Base-by-base conservation (phyloP, 1,140 invertebrate genomes). In the Stegodyphus mimosarum region DNA sequence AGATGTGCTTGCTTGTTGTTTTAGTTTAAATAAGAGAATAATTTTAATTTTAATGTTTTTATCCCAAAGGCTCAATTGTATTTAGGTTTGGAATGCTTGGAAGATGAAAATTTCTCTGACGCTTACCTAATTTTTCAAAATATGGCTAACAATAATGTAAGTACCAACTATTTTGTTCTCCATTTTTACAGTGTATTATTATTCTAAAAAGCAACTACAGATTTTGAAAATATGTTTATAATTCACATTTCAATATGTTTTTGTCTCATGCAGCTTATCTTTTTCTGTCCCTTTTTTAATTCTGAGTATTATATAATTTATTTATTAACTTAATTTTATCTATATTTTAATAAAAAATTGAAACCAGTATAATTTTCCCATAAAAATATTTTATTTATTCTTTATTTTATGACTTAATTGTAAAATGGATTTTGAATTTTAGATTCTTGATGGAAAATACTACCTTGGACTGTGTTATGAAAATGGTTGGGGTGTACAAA, bases 381-480 rank as follows among this genome's bases (percentile, higher is more conserved):
- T 33, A 33, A 33, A 33, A 33, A 33, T 33, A 33, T 33, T 33
- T 33, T 33, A 33, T 33, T 33, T 33, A 33, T 33, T 33, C 33
- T 33, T 33, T 33, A 33, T 33, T 33, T 33, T 33, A 33, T 33
- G 33, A 33, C 33, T 33, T 33, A 33, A 33, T n/a, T 1, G 33
- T 33, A 33, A 33, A 33, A 33, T 1, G 3, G 33, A 33, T 33
- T 33, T 33, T 33, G 33, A 33, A 33, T 70, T 55, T 55, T 78
- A 90, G 90, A 88, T 89, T 84, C 69, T 87, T 7, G 89, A 90
- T 73, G 89, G 87, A 6, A 88, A 89, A 86, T 90, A 89, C 86
- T 90, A 89, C 77, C 87, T 90, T 33, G 90, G 88, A 6, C 77
- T 90, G 6, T 90, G 90, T 74, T 89, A 89, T 86, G 89, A 90